Evolutionary conservation across 2,797 vertebrate species (phyloP).

Genomic region (Columba guinea): DNA sequence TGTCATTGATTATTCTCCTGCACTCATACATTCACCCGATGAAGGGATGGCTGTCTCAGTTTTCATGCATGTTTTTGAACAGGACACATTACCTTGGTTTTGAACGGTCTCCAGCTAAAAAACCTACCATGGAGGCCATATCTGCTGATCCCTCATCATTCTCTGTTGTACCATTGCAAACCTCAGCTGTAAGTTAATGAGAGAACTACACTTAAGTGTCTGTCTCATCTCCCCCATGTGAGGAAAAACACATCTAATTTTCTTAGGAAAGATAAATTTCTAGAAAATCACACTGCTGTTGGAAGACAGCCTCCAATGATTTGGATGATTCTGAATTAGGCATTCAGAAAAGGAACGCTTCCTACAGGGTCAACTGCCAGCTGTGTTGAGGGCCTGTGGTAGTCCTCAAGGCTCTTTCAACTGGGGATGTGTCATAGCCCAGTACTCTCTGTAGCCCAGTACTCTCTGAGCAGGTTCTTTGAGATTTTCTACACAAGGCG

Average conservation of each 20-base stretch:
- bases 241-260: background rate
- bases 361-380: background rate
- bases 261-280: background rate
- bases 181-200: background rate
- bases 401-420: background rate
- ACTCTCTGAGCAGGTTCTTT: background rate
- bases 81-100: background rate
- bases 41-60: background rate
- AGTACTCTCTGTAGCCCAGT: background rate
- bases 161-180: background rate
- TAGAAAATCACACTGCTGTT: background rate
- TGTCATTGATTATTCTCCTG: background rate
- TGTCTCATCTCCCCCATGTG: background rate
- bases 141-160: background rate
- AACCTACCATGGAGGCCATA: background rate
- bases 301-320: background rate
- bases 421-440: background rate
- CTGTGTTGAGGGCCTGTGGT: background rate
- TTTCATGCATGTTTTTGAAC: background rate
- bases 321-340: background rate
- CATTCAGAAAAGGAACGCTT: background rate
- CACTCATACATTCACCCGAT: background rate
- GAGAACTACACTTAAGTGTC: background rate
- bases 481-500: background rate
- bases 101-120: background rate